Percentiles rank a stretch among this genome's conserved stretches.
Evolutionary conservation across 2,888 invertebrate species (phyloP).

Genomic region (Rhimphoctona megacephalus): DNA sequence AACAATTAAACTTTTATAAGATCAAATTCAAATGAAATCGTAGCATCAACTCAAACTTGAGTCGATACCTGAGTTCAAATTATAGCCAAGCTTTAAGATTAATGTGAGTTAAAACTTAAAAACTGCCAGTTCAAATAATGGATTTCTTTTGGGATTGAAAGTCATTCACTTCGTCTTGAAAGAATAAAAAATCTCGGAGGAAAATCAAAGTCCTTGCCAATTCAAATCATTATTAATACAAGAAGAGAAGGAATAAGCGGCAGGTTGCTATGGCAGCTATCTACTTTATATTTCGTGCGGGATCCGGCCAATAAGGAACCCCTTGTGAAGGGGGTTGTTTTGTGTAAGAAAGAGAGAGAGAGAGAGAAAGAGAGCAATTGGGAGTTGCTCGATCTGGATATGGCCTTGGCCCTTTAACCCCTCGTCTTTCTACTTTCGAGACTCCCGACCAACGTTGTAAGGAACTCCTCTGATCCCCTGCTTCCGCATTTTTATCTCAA

Average conservation of each 20-base stretch:
- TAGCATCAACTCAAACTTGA: background rate
- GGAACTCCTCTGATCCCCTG: conserved; percentile 36
- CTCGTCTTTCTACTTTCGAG: conserved; percentile 51
- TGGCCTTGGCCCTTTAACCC: conserved; percentile 74
- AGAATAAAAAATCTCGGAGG: background rate
- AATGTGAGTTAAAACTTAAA: background rate
- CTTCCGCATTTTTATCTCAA: conserved; percentile 54
- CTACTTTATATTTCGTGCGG: conserved; percentile 63
- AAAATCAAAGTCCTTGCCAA: conserved; percentile 20
- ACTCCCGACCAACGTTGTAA: conserved; percentile 37
- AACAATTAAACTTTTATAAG: too few species aligned
- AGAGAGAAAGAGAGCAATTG: conserved; percentile 36
- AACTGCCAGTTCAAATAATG: background rate
- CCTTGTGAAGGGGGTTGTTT: conserved; percentile 42
- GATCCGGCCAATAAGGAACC: conserved; percentile 69
- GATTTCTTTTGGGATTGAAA: background rate
- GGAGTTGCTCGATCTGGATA: conserved; percentile 53
- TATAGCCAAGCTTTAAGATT: background rate
- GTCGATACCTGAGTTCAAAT: background rate
- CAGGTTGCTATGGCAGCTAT: conserved; percentile 65
- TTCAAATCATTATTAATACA: conserved; percentile 43
- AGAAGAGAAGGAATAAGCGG: conserved; percentile 48
- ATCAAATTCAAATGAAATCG: too few species aligned
- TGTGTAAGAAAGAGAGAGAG: conserved; percentile 40
- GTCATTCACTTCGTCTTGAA: background rate